Percentiles rank a stretch among this genome's conserved stretches.
Conservation (phyloP, 1,140 invertebrate species). For the Stegodyphus mimosarum region DNA sequence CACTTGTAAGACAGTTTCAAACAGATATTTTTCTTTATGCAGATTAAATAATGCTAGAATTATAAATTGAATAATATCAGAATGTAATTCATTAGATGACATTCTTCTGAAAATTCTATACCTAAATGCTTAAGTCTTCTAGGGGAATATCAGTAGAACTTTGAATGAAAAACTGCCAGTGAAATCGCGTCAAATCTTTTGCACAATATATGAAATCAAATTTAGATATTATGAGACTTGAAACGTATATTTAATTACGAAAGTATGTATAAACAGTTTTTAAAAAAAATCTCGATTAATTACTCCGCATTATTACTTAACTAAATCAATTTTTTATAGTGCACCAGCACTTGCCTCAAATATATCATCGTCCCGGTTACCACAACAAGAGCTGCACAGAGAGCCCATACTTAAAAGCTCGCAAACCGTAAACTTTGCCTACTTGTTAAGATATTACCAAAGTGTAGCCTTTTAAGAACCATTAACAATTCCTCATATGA, state of each 20-base stretch:
- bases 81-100: too few species aligned
- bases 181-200: background rate
- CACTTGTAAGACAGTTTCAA: background rate
- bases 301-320: background rate
- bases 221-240: background rate
- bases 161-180: too few species aligned
- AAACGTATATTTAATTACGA: background rate
- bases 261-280: background rate
- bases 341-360: constrained; percentile 20
- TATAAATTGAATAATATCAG: background rate
- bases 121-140: too few species aligned
- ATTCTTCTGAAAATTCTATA: too few species aligned
- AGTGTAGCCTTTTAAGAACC: background rate
- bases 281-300: background rate
- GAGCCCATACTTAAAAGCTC: constrained; percentile 12
- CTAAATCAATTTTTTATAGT: background rate
- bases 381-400: constrained; percentile 37
- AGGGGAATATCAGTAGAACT: too few species aligned
- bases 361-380: constrained; percentile 44
- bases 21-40: background rate
- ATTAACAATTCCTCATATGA: background rate
- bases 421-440: background rate
- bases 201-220: background rate
- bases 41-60: background rate
- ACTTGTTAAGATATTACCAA: background rate